Evolutionary conservation across 1,140 invertebrate genomes (phyloP), one percentile per base, ranked within the genome.

Genomic region (Capitella teleta): DNA sequence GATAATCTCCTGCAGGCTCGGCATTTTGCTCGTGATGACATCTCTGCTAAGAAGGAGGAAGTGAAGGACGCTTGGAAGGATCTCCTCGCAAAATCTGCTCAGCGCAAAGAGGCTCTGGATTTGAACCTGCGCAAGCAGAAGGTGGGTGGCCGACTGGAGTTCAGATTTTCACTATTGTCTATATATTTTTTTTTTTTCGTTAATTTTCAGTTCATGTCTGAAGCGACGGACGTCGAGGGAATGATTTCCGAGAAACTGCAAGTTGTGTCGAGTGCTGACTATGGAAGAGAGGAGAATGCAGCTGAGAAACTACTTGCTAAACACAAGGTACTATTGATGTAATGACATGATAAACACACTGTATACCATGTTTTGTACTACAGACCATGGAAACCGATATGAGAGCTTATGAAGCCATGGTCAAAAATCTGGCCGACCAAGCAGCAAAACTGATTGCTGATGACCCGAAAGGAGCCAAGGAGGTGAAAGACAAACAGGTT

Each of bases 231-330:
- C 66, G 92, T 97, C 69, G 90, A 95, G 68, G 90, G 91, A 2
- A 97, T 93, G 93, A 92, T 97, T 38, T 85, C 81, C 54, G 93
- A 97, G 70, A 97, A 96, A 68, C 90, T 95, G 63, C 92, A 96
- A 66, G 75, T 97, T 30, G 76, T 96, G 2, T 86, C 85, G 2
- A 87, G 91, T 4, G 87, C 91, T 62, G 90, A 96, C 75, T 86
- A 87, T 53, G 92, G 92, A 37, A 94, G 95, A 70, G 93, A 97
- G 76, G 76, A 97, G 41, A 87, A 88, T 0, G 93, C 89, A 0
- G 92, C 96, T 16, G 91, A 97, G 74, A 95, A 96, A 74, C 74
- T 98, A 24, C 90, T 93, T 78, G 97, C 97, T 75, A 97, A 97
- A 66, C 93, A 97, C 64, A 89, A 95, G 66, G 92, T 92, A 2